These are phyloP conservation scores for Emys orbicularis DNA, from an alignment of 2,797 vertebrate species.

Conservation along the genomic window DNA sequence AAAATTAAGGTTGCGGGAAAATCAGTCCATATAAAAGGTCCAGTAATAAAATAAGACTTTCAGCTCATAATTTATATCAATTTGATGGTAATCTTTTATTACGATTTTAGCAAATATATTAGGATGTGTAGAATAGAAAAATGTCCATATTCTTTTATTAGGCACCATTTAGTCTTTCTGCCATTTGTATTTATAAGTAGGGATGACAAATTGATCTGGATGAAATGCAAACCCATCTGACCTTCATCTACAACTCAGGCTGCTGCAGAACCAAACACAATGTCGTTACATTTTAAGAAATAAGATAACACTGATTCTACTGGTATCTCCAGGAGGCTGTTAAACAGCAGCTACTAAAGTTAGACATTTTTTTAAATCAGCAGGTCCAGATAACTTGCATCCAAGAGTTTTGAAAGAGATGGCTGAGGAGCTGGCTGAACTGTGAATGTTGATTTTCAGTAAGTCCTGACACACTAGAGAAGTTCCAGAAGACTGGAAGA, in stretches of 20 bases:
- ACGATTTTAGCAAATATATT: neutral
- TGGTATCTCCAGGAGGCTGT: neutral
- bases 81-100: neutral
- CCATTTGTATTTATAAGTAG: neutral
- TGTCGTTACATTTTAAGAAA: neutral
- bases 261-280: neutral
- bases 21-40: slow-evolving; percentile 27
- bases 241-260: neutral
- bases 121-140: neutral
- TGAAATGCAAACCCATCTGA: neutral
- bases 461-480: neutral
- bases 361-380: neutral
- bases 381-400: neutral
- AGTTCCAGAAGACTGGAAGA: neutral
- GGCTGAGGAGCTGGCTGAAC: neutral
- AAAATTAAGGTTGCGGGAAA: slow-evolving; percentile 44
- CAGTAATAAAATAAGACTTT: slow-evolving; percentile 10
- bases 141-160: neutral
- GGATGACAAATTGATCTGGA: neutral
- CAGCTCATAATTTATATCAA: neutral
- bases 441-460: neutral
- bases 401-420: neutral
- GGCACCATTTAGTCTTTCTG: neutral
- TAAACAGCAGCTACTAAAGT: neutral
- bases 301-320: neutral